Conservation (phyloP, 2,888 invertebrate genomes). For the Phalera bucephala region DNA sequence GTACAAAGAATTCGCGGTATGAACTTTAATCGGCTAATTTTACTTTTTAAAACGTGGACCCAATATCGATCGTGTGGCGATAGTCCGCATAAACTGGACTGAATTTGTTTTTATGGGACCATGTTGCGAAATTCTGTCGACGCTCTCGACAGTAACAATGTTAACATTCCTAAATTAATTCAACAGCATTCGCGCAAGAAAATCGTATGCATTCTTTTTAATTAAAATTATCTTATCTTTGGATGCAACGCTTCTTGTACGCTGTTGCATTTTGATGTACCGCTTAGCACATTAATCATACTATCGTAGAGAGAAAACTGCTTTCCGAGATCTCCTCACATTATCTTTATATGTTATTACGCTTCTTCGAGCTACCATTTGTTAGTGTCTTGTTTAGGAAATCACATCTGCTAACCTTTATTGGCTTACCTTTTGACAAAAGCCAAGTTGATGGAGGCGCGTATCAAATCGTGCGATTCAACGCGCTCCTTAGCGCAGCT, state of each 20-base stretch:
- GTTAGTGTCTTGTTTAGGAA: constrained; percentile 78
- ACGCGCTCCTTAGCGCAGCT: constrained; percentile 77
- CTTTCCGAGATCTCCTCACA: constrained; percentile 46
- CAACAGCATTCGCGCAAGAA: constrained; percentile 34
- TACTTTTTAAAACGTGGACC: constrained; percentile 55
- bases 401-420: constrained; percentile 81
- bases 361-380: constrained; percentile 64
- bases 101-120: constrained; percentile 42
- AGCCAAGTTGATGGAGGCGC: constrained; percentile 76
- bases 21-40: constrained; percentile 52
- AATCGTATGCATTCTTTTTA: constrained; percentile 19
- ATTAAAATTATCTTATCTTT: constrained; percentile 16
- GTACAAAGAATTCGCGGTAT: constrained; percentile 60
- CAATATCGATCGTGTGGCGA: constrained; percentile 72
- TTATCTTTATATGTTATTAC: constrained; percentile 55
- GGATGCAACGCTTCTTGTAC: constrained; percentile 19
- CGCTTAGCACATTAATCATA: constrained; percentile 47
- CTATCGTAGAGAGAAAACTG: constrained; percentile 54
- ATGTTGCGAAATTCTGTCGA: constrained; percentile 52
- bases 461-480: constrained; percentile 78
- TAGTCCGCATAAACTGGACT: constrained; percentile 60
- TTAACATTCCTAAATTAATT: constrained; percentile 54
- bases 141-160: constrained; percentile 49
- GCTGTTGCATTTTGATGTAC: constrained; percentile 11
- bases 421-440: constrained; percentile 77